Base-by-base conservation (phyloP, 1,140 invertebrate species). In the Ladona fulva region DNA sequence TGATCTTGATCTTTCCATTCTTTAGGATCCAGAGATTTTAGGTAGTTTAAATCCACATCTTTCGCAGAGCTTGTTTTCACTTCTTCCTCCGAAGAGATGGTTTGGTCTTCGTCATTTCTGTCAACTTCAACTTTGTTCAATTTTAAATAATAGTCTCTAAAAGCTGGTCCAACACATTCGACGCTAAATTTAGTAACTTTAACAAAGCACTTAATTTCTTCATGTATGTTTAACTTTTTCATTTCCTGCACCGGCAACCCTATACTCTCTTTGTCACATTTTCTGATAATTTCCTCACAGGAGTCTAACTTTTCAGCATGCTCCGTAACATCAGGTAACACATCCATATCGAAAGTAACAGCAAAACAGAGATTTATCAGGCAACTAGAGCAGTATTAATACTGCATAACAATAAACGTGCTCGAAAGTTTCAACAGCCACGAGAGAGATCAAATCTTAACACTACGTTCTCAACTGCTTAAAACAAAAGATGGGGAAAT, bases 1-100 rank as follows among this genome's bases (percentile, higher is more conserved):
- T 99, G 96, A 85, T 98, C 97, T 87, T 98, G 97, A 82, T 95
- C 91, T 87, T 97, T 98, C 96, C 96, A 98, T 82, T 97, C 92
- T 83, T 95, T 96, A n/a, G 97, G 97, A 87, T 98, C 95, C 77
- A 99, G 87, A 42, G 93, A 94, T 80, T 94, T 89, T 25, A 98
- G 86, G 83, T 95, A 96, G 77, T 90, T 89, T 6, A 96, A 89
- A 86, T 98, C 92, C 80, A 95, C 93, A 81, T 95, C 93, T 66
- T 66, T 66, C n/a, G 52, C 52, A 6, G 52, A 66, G n/a, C n/a
- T 66, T 19, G n/a, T 12, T 66, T 66, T 66, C 14, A 66, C 52
- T 66, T 16, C 52, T 19, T 22, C 52, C 14, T 19, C 52, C n/a
- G 52, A 19, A 22, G 52, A 16, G n/a, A 5, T 66, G 16, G n/a